phyloP scores from a whole-genome alignment of 1,140 invertebrate genomes.

The Ostrea denselamellosa region DNA sequence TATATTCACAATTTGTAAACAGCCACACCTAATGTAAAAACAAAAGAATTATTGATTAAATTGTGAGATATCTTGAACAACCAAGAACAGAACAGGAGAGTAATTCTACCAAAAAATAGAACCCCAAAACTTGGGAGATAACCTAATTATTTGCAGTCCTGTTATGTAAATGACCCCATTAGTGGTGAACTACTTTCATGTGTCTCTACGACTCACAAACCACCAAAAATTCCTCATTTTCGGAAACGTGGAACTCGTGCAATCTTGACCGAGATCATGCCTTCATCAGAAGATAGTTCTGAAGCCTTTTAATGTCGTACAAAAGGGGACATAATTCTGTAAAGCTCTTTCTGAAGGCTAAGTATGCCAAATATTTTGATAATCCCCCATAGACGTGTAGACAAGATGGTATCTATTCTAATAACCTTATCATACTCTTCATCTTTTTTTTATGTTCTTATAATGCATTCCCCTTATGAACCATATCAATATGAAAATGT shows the following conservation, averaged over 20 bases:
- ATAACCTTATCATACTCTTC: neutral
- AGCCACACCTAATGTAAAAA: constrained; percentile 15
- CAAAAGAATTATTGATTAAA: neutral
- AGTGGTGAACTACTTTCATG: neutral
- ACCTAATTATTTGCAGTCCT: neutral
- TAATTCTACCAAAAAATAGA: neutral
- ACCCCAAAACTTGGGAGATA: neutral
- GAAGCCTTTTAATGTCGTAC: neutral
- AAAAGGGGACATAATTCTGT: neutral
- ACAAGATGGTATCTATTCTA: neutral
- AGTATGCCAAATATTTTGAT: constrained; percentile 1
- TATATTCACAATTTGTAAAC: neutral
- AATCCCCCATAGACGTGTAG: neutral
- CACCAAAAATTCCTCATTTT: neutral
- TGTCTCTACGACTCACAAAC: neutral
- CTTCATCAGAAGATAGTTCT: neutral
- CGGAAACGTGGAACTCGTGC: neutral
- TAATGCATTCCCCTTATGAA: neutral
- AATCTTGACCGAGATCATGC: neutral
- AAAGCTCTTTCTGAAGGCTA: neutral
- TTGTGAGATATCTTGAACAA: neutral
- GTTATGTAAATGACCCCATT: neutral
- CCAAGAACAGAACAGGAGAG: neutral
- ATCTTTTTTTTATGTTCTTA: neutral
- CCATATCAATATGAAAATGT: neutral